These are phyloP conservation scores for Scophthalmus maximus DNA, from an alignment of 2,113 vertebrate species.

Conservation along the genomic window DNA sequence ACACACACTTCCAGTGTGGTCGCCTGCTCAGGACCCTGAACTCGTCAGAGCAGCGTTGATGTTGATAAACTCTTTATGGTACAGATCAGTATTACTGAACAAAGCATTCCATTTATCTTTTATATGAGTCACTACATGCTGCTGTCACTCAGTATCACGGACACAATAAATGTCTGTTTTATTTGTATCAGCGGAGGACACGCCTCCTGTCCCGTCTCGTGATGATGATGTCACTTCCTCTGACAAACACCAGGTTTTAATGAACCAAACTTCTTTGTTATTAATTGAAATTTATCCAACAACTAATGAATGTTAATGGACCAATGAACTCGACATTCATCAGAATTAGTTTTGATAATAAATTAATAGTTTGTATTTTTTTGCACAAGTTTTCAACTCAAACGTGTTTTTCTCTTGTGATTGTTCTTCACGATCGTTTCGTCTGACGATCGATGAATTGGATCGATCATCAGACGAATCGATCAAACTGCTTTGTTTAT, in stretches of 20 bases:
- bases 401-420: too few relatives aligned
- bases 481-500: too few relatives aligned
- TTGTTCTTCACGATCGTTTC: too few relatives aligned
- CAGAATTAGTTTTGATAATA: neutral
- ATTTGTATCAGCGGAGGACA: constrained; percentile 53
- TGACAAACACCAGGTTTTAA: too few relatives aligned
- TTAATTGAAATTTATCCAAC: too few relatives aligned
- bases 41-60: constrained; percentile 49
- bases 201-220: neutral
- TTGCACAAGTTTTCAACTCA: too few relatives aligned
- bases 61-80: constrained; percentile 76
- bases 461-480: too few relatives aligned
- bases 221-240: neutral
- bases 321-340: neutral
- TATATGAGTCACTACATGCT: constrained; percentile 77
- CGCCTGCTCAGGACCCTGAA: constrained; percentile 58
- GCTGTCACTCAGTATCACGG: constrained; percentile 75
- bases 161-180: constrained; percentile 84
- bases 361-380: neutral
- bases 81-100: constrained; percentile 86
- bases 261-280: neutral
- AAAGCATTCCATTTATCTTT: constrained; percentile 81
- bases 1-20: constrained; percentile 27
- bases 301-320: too few relatives aligned
- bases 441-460: too few relatives aligned